A percentile compares a stretch with the other conserved stretches of the same genome.
These are phyloP conservation scores for Torymus tubicola DNA, from an alignment of 2,888 invertebrate species.

Conservation along the genomic window DNA sequence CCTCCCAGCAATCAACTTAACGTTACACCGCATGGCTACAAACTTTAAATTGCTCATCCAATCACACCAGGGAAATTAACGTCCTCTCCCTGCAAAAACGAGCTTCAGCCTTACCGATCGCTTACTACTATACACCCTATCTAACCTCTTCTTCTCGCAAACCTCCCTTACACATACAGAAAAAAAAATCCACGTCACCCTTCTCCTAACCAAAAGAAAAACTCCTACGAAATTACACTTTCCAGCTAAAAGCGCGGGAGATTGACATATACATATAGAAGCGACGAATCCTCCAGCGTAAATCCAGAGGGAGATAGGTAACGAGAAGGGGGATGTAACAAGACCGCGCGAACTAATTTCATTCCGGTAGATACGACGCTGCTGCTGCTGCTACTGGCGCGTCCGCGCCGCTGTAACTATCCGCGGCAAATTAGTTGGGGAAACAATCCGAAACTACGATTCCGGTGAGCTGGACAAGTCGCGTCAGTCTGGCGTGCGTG, in stretches of 20 bases:
- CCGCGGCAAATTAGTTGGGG: conserved; percentile 47
- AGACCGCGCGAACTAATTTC: conserved; percentile 69
- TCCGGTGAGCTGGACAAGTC: not conserved
- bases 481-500: not conserved
- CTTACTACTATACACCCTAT: not conserved
- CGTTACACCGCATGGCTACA: conserved; percentile 30
- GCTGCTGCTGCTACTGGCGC: not conserved
- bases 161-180: not conserved
- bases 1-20: conserved; percentile 47
- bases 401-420: conserved; percentile 29
- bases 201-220: conserved; percentile 4
- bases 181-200: not conserved
- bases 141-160: too few species aligned
- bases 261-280: not conserved
- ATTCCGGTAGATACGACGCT: conserved; percentile 57
- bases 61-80: conserved; percentile 50
- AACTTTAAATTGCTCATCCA: conserved; percentile 45
- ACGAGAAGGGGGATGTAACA: conserved; percentile 43
- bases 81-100: not conserved
- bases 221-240: not conserved
- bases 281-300: not conserved
- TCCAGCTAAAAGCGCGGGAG: not conserved
- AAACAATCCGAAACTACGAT: conserved; percentile 48
- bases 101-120: not conserved
- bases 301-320: conserved; percentile 6